These are phyloP conservation scores for Otus sunia DNA, from an alignment of 2,113 vertebrate genomes.

Conservation along the genomic window DNA sequence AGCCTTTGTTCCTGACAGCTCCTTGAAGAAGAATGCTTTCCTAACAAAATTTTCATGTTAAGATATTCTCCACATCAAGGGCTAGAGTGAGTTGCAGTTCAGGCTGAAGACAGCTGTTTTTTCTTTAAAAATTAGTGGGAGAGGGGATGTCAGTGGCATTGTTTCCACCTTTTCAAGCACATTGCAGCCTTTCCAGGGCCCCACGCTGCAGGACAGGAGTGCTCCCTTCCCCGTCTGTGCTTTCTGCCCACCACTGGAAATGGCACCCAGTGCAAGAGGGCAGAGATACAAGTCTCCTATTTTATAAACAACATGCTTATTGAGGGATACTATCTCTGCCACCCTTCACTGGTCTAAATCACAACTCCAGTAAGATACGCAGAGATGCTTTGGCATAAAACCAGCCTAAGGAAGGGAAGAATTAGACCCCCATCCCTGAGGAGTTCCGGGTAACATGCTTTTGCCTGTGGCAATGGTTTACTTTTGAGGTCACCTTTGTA, in stretches of 20 bases:
- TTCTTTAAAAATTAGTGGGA: neutral
- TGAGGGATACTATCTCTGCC: neutral
- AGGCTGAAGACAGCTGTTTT: neutral
- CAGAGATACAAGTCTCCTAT: neutral
- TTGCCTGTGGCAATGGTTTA: conserved; percentile 6
- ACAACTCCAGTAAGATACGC: neutral
- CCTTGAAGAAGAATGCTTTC: neutral
- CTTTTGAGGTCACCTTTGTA: conserved; percentile 28
- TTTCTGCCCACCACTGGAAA: neutral
- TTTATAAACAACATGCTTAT: neutral
- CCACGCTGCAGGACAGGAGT: neutral
- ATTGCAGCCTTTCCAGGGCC: neutral
- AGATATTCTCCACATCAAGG: neutral
- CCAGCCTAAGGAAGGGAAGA: neutral
- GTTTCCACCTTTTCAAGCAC: neutral
- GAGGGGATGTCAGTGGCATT: neutral
- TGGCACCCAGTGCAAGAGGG: neutral
- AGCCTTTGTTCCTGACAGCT: neutral
- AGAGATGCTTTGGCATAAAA: neutral
- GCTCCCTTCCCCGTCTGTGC: neutral
- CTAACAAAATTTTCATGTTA: neutral
- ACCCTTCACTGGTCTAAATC: neutral
- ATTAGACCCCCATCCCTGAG: neutral
- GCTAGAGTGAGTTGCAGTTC: neutral
- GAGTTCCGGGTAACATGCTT: neutral